phyloP scores from a whole-genome alignment of 2,797 vertebrate genomes.

The Epinephelus coioides region DNA sequence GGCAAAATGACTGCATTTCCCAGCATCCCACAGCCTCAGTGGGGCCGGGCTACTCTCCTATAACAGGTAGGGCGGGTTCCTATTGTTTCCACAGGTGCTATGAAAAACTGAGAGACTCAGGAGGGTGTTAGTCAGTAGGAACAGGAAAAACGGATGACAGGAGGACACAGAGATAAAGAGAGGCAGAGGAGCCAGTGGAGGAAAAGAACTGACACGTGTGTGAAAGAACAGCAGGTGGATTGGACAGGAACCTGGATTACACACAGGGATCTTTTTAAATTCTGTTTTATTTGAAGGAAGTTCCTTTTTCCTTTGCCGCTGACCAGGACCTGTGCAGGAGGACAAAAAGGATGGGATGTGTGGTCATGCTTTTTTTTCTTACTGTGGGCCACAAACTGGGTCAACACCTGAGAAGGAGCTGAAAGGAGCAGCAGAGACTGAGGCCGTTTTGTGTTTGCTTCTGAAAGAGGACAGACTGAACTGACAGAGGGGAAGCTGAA shows the following conservation, averaged over 20 bases:
- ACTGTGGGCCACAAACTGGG: constrained; percentile 58
- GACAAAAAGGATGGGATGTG: constrained; percentile 39
- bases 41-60: constrained; percentile 51
- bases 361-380: constrained; percentile 29
- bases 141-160: constrained; percentile 59
- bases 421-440: constrained; percentile 55
- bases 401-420: constrained; percentile 73
- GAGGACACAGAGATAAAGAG: constrained; percentile 27
- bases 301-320: not conserved
- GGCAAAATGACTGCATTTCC: constrained; percentile 81
- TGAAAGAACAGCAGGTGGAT: constrained; percentile 49
- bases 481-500: not conserved
- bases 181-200: not conserved
- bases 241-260: constrained; percentile 37
- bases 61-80: constrained; percentile 82
- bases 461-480: constrained; percentile 23
- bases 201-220: constrained; percentile 21
- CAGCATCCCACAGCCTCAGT: constrained; percentile 71
- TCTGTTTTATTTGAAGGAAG: not conserved
- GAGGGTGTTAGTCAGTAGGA: constrained; percentile 26
- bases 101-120: constrained; percentile 15
- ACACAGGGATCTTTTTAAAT: constrained; percentile 11
- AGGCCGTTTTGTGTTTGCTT: constrained; percentile 34
- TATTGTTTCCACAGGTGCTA: constrained; percentile 73
- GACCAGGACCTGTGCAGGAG: not conserved